Base-by-base conservation (phyloP, 2,888 invertebrate genomes). In the Poecilobothrus nobilitatus region DNA sequence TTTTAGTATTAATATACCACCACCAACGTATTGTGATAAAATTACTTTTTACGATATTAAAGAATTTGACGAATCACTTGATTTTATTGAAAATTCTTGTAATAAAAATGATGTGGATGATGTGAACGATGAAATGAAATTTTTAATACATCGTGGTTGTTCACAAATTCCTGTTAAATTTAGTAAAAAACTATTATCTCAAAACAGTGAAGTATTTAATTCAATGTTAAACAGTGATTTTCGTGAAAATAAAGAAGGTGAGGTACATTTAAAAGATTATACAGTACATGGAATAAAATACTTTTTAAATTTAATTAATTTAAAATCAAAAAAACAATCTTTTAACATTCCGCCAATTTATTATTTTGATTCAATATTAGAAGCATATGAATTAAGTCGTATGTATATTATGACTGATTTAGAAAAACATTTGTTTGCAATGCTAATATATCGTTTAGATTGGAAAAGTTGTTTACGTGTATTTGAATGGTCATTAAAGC, bases 201-300 rank as follows among this genome's bases (percentile, higher is more conserved):
- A 78, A 37, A 75, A 76, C 67, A 81, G 82, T 70, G 82, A 82
- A 69, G 82, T 82, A 10, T 82, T 82, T 70, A 78, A 79, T 71
- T 76, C 79, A 53, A 82, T 82, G 82, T 74, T 82, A 7, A 81
- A 80, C 67, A 81, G 81, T 70, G 75, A 78, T 68, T 82, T 82
- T 63, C 77, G 78, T 15, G 82, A 82, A 71, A 79, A 80, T 1
- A 78, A 80, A 37, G 77, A 79, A 41, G 79, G 80, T 18, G 79
- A 80, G 71, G 79, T 82, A 10, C 78, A 80, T 66, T 73, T 82
- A n/a, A 75, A 73, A n/a, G 76, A 76, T 21, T 79, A 78, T 66
- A 77, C 79, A 9, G 78, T 76, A 2, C 75, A 72, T 53, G 82
- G 82, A 2, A 70, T 82, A 27, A 75, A 77, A 8, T 82, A 81